Percentiles rank a stretch among this genome's conserved stretches.
Conservation (phyloP, 1,140 invertebrate genomes). For the Anadara kagoshimensis region DNA sequence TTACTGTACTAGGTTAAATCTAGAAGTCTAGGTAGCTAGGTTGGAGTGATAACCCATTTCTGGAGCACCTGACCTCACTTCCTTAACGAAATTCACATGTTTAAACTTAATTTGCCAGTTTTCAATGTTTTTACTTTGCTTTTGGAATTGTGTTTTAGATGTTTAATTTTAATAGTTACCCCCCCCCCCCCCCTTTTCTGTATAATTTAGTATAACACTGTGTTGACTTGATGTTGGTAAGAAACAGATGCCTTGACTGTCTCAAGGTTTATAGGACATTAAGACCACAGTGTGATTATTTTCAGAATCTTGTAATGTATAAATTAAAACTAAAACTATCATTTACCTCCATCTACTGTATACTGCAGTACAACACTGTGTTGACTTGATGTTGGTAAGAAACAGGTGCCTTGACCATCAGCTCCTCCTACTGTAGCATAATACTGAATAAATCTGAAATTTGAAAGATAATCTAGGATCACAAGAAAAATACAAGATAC, state of each 20-base stretch:
- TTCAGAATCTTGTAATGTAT: neutral
- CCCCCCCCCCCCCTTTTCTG: constrained; percentile 65
- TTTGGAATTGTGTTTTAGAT: no score
- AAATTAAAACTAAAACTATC: neutral
- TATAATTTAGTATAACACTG: constrained; percentile 66
- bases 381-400: constrained; percentile 44
- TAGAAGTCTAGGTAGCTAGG: no score
- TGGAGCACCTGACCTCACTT: no score
- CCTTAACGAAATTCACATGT: no score
- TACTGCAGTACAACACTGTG: constrained; percentile 68
- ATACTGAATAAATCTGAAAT: constrained; percentile 67
- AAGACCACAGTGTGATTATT: neutral
- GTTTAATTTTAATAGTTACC: no score
- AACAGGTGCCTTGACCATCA: constrained; percentile 42
- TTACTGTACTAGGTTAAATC: no score
- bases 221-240: constrained; percentile 51
- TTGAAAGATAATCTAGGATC: no score
- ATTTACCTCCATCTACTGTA: constrained; percentile 61
- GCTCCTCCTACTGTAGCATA: constrained; percentile 62
- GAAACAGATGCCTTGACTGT: constrained; percentile 43
- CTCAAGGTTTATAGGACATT: no score
- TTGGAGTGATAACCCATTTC: no score
- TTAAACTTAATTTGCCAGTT: no score
- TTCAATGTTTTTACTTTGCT: no score
- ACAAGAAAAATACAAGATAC: no score